A percentile compares a stretch with the other conserved stretches of the same genome.
These are phyloP conservation scores for Solenodon paradoxus DNA, from an alignment of 2,113 vertebrate genomes.

Conservation along the genomic window DNA sequence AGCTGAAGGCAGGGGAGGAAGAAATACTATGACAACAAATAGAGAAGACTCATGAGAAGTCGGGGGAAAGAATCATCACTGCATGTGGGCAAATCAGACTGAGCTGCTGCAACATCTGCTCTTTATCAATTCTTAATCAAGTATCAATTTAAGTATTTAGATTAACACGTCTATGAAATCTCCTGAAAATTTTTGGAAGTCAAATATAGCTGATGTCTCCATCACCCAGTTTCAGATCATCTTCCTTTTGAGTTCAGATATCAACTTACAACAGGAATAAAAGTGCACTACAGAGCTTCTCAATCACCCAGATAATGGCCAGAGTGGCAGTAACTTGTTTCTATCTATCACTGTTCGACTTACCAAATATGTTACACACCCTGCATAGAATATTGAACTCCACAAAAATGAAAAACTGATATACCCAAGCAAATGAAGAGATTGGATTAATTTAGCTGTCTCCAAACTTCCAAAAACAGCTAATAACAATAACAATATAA, in stretches of 20 bases:
- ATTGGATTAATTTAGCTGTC: conserved; percentile 3
- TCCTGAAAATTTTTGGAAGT: neutral
- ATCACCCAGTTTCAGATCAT: neutral
- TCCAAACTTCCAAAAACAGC: neutral
- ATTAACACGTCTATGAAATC: too few species aligned
- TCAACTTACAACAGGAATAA: neutral
- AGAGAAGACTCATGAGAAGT: neutral
- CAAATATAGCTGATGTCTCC: neutral
- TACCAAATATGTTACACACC: neutral
- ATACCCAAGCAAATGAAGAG: neutral
- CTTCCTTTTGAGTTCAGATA: neutral
- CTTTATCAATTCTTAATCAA: neutral
- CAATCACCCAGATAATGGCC: neutral
- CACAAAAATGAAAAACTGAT: neutral
- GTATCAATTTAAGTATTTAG: neutral
- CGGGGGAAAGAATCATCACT: neutral
- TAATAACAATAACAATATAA: neutral
- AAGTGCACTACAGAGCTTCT: neutral
- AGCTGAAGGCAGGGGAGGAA: neutral
- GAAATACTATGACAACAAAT: neutral
- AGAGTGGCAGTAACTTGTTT: neutral
- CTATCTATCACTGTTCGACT: neutral
- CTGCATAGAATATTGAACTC: neutral
- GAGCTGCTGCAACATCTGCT: neutral
- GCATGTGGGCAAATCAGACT: neutral